These are phyloP conservation scores for Platycheirus albimanus DNA, from an alignment of 2,888 invertebrate species.

Conservation along the genomic window DNA sequence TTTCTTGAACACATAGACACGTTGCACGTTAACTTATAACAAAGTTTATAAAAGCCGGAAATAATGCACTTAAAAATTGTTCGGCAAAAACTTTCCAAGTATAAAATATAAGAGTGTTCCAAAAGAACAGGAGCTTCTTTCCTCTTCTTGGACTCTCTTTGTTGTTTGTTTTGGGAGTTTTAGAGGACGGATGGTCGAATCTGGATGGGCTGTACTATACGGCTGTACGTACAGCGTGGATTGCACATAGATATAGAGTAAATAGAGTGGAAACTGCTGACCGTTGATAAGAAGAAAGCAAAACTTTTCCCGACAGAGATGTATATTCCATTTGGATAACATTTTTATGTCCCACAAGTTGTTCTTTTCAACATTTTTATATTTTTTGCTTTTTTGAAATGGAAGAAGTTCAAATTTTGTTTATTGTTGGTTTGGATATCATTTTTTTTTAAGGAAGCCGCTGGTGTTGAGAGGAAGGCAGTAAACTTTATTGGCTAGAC, in stretches of 20 bases:
- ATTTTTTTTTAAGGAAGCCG: conserved; percentile 7
- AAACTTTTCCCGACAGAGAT: conserved; percentile 69
- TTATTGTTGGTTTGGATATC: conserved; percentile 31
- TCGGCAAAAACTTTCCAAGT: conserved; percentile 53
- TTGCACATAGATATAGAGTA: conserved; percentile 29
- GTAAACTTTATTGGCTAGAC: conserved; percentile 61
- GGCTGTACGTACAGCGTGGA: too few relatives aligned
- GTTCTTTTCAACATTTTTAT: conserved; percentile 38
- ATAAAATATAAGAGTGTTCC: conserved; percentile 39
- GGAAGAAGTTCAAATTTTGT: conserved; percentile 27
- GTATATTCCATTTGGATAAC: conserved; percentile 50
- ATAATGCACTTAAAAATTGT: conserved; percentile 78
- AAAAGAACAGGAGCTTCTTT: conserved; percentile 10
- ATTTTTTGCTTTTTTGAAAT: conserved; percentile 16
- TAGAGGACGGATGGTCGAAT: conserved; percentile 6
- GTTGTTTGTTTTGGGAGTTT: background rate
- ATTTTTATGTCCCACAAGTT: conserved; percentile 20
- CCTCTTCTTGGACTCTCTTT: background rate
- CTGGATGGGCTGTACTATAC: conserved; percentile 26
- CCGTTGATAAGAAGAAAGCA: conserved; percentile 71
- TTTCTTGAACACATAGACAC: conserved; percentile 34
- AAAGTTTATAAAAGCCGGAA: conserved; percentile 79
- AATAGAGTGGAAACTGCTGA: conserved; percentile 74
- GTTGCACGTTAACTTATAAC: conserved; percentile 42
- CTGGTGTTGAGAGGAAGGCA: conserved; percentile 36